Percentiles rank a stretch among this genome's conserved stretches.
These are phyloP conservation scores for Andrena camellia DNA, from an alignment of 2,888 invertebrate genomes.

Conservation along the genomic window DNA sequence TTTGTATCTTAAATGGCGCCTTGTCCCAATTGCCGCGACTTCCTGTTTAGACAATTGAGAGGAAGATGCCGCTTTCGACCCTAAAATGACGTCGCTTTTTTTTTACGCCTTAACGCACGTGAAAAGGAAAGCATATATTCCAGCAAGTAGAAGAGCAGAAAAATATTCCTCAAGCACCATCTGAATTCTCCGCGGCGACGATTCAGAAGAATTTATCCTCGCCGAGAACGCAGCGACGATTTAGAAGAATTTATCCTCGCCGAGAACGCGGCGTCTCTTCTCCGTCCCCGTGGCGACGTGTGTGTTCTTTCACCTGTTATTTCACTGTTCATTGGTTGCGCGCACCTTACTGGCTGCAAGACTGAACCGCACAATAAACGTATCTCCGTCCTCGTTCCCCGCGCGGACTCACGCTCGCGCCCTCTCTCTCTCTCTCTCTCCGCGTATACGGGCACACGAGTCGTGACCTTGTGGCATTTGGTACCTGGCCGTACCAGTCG, in stretches of 20 bases:
- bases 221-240: not conserved
- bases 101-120: not conserved
- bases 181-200: not conserved
- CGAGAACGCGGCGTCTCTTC: constrained; percentile 16
- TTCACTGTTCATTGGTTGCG: constrained; percentile 55
- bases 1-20: not conserved
- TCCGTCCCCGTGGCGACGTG: constrained; percentile 10
- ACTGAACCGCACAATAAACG: constrained; percentile 48
- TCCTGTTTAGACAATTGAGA: constrained; percentile 29
- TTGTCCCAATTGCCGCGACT: constrained; percentile 19
- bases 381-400: constrained; percentile 21
- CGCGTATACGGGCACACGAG: constrained; percentile 67
- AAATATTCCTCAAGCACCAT: not conserved
- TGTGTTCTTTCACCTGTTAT: constrained; percentile 62
- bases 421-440: constrained; percentile 10
- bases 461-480: constrained; percentile 84
- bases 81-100: not conserved
- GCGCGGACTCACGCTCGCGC: not conserved
- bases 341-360: constrained; percentile 47
- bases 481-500: constrained; percentile 84
- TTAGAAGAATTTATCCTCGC: constrained; percentile 3
- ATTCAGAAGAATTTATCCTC: constrained; percentile 10
- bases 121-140: not conserved
- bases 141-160: not conserved
- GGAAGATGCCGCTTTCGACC: constrained; percentile 12